Evolutionary conservation across 2,797 vertebrate species (phyloP).

Genomic region (Hylomyscus alleni): DNA sequence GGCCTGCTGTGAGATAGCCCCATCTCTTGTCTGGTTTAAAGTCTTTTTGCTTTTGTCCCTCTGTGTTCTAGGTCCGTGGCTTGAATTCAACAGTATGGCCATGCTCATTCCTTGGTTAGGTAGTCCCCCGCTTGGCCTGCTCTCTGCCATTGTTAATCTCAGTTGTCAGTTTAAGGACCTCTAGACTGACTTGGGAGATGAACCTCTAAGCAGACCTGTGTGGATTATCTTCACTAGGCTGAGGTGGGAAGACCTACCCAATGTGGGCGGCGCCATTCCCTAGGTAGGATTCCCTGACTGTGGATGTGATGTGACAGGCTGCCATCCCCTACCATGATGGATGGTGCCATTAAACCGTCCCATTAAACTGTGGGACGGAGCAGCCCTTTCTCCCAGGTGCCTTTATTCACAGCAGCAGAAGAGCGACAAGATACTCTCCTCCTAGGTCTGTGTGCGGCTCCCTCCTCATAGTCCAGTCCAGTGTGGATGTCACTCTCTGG

Average conservation of each 20-base stretch:
- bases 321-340: no score
- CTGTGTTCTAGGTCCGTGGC: fast-evolving
- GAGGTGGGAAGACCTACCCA: neutral
- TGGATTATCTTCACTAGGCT: neutral
- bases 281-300: neutral
- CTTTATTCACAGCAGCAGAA: neutral
- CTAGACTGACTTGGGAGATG: neutral
- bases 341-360: neutral
- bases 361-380: neutral
- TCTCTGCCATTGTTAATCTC: neutral
- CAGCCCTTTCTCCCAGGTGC: neutral
- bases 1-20: fast-evolving
- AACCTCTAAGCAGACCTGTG: neutral
- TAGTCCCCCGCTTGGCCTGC: fast-evolving
- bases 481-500: neutral
- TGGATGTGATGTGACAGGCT: neutral
- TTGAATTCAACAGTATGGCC: neutral
- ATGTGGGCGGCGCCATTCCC: neutral
- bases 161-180: neutral
- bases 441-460: neutral
- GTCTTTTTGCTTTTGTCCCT: neutral
- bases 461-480: neutral
- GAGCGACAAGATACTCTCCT: no score
- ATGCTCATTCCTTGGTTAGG: neutral
- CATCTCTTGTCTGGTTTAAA: neutral